phyloP scores from a whole-genome alignment of 2,888 invertebrate species.

The Unio delphinus region DNA sequence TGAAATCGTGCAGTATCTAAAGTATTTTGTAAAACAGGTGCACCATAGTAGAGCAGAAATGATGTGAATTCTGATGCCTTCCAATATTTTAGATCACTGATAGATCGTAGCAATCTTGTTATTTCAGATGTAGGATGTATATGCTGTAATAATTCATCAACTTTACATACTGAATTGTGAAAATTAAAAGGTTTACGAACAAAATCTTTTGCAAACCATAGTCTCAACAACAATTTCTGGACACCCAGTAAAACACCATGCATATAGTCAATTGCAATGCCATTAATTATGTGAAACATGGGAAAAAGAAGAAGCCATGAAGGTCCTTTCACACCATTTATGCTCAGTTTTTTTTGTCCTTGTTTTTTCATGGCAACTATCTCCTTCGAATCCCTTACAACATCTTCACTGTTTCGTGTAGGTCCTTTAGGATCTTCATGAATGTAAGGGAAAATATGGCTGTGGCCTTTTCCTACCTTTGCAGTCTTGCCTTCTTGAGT shows the following conservation, averaged over 20 bases:
- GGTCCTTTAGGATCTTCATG: slow-evolving; percentile 8
- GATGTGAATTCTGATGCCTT: slow-evolving; percentile 10
- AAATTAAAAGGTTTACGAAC: neutral
- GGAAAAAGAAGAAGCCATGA: no score
- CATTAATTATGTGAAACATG: no score
- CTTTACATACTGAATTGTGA: neutral
- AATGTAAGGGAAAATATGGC: slow-evolving; percentile 13
- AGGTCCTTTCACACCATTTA: slow-evolving; percentile 4
- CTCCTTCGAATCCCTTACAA: slow-evolving; percentile 1
- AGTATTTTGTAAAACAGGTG: slow-evolving; percentile 3
- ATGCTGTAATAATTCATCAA: slow-evolving; percentile 1
- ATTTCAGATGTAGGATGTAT: slow-evolving; percentile 5
- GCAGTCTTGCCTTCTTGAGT: slow-evolving; percentile 8
- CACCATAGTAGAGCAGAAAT: slow-evolving; percentile 4
- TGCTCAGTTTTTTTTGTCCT: slow-evolving; percentile 19
- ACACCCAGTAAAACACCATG: slow-evolving; percentile 17
- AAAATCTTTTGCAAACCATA: slow-evolving; percentile 11
- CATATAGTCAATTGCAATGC: slow-evolving; percentile 20
- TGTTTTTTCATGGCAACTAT: slow-evolving; percentile 3
- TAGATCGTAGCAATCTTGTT: slow-evolving; percentile 1
- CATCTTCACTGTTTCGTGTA: neutral
- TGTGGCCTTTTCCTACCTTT: no score
- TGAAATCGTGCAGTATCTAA: no score
- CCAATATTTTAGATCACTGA: slow-evolving; percentile 11
- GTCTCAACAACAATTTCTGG: slow-evolving; percentile 7